Evolutionary conservation across 2,888 invertebrate species (phyloP).

Genomic region (Spodoptera exigua): DNA sequence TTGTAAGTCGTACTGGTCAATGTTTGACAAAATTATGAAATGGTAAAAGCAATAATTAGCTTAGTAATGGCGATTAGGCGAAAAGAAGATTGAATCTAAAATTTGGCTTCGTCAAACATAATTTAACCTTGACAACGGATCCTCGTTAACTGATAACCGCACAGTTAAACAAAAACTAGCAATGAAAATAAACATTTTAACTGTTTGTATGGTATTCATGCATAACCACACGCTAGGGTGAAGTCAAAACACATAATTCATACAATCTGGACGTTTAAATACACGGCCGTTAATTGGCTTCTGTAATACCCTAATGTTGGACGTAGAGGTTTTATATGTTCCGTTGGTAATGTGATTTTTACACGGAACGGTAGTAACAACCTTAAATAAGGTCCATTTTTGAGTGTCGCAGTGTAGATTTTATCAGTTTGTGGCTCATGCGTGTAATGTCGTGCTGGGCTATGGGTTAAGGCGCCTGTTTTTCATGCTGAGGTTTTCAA

Average conservation of each 20-base stretch:
- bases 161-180: background rate
- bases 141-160: background rate
- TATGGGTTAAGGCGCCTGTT: no score
- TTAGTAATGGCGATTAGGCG: background rate
- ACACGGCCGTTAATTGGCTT: conserved; percentile 22
- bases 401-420: no score
- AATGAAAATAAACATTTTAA: conserved; percentile 8
- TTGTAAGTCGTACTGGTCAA: no score
- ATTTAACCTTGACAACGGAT: no score
- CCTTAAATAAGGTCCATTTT: background rate
- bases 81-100: background rate
- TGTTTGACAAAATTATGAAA: no score
- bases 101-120: no score
- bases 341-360: conserved; percentile 14
- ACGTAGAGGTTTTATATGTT: conserved; percentile 11
- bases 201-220: conserved; percentile 18
- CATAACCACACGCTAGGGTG: conserved; percentile 24
- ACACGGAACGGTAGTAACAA: conserved; percentile 22
- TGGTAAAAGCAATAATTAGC: no score
- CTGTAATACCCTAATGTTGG: background rate
- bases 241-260: conserved; percentile 11
- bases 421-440: no score
- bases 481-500: no score
- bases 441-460: no score
- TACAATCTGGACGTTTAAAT: conserved; percentile 28